phyloP scores from a whole-genome alignment of 2,888 invertebrate genomes.

The Drosophila lutescens region DNA sequence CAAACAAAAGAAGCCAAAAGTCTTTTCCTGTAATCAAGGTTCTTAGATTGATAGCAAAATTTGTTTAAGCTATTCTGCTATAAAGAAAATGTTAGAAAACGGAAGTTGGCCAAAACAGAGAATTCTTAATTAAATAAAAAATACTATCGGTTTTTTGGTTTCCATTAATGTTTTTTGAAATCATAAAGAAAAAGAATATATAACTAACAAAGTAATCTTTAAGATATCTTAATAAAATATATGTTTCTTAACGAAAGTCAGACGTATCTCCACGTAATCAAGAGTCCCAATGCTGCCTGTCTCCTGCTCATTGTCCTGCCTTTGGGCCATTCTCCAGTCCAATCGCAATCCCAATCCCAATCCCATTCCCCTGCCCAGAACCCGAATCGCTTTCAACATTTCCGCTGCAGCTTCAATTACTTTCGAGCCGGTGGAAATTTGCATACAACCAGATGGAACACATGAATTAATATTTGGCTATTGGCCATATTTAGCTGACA shows the following conservation, averaged over 20 bases:
- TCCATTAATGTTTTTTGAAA: not conserved
- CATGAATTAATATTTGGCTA: conserved; percentile 78
- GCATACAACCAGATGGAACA: conserved; percentile 68
- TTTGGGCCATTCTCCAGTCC: conserved; percentile 16
- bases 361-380: conserved; percentile 20
- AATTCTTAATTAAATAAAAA: no score
- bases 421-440: conserved; percentile 60
- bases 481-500: conserved; percentile 78
- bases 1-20: not conserved
- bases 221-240: not conserved
- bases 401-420: conserved; percentile 67
- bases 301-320: conserved; percentile 38
- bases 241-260: not conserved
- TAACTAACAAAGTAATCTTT: no score
- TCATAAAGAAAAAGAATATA: no score
- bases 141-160: no score
- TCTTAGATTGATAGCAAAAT: not conserved
- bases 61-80: no score
- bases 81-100: no score
- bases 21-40: conserved; percentile 18
- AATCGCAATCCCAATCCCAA: not conserved
- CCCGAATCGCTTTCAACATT: conserved; percentile 64
- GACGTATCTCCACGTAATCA: not conserved
- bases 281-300: conserved; percentile 16
- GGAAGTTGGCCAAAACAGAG: no score